Evolutionary conservation across 1,140 invertebrate species (phyloP).

Genomic region (Aethina tumida): DNA sequence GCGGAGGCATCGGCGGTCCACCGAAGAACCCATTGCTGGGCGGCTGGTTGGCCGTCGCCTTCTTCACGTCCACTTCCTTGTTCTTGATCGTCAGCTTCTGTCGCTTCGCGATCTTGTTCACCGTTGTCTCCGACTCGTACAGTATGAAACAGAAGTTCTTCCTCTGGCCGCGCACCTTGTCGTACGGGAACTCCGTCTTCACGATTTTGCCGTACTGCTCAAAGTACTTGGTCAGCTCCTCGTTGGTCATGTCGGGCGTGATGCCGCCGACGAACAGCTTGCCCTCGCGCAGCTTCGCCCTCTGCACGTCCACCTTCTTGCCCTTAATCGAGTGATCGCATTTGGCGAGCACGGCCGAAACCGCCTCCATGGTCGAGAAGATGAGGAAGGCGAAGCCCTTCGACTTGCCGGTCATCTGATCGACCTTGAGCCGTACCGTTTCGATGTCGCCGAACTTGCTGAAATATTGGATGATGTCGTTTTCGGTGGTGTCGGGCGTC

Average conservation of each 20-base stretch:
- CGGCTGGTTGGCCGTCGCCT: too few relatives aligned
- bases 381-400: constrained; percentile 90
- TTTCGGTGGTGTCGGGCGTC: constrained; percentile 92
- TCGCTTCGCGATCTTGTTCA: constrained; percentile 76
- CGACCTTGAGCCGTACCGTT: constrained; percentile 84
- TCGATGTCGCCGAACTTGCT: constrained; percentile 77
- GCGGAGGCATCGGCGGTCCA: too few relatives aligned
- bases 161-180: constrained; percentile 87
- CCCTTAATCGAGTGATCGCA: constrained; percentile 84
- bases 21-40: too few relatives aligned
- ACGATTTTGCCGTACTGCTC: constrained; percentile 82
- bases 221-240: constrained; percentile 84
- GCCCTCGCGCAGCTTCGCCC: constrained; percentile 79
- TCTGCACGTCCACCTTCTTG: constrained; percentile 88
- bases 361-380: constrained; percentile 71
- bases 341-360: constrained; percentile 76
- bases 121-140: constrained; percentile 82
- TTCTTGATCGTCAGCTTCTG: constrained; percentile 82
- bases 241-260: constrained; percentile 75
- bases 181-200: constrained; percentile 88
- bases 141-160: constrained; percentile 90
- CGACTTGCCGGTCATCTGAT: constrained; percentile 75
- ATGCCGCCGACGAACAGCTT: constrained; percentile 91
- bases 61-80: constrained; percentile 86
- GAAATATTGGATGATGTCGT: constrained; percentile 84